Percentiles rank a stretch among this genome's conserved stretches.
These are phyloP conservation scores for Salticus scenicus DNA, from an alignment of 2,888 invertebrate species.

Conservation along the genomic window DNA sequence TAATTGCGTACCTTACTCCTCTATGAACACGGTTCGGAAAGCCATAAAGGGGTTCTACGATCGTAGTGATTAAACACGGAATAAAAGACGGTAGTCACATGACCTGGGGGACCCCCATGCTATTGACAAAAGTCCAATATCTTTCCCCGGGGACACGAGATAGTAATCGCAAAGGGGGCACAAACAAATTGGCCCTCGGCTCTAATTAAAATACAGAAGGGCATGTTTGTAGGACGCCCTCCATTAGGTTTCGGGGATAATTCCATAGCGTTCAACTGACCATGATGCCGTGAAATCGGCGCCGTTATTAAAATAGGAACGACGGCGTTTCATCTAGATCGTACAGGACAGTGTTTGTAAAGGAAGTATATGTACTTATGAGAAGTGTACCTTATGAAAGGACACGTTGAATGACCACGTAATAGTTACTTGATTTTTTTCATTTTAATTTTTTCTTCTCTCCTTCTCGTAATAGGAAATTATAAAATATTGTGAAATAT, in stretches of 20 bases:
- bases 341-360: no score
- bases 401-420: no score
- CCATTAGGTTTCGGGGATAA: not conserved
- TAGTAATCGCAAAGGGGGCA: conserved; percentile 54
- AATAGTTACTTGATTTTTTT: no score
- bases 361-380: no score
- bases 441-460: no score
- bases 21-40: conserved; percentile 15
- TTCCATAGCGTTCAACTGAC: conserved; percentile 27
- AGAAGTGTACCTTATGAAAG: not conserved
- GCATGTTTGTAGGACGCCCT: conserved; percentile 39
- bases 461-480: no score
- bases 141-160: conserved; percentile 48
- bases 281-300: conserved; percentile 41
- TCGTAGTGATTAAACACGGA: conserved; percentile 67
- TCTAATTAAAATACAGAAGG: conserved; percentile 52
- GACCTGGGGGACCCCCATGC: conserved; percentile 39
- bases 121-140: conserved; percentile 69
- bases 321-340: no score
- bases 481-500: no score
- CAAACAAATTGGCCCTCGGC: conserved; percentile 69
- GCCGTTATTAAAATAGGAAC: conserved; percentile 25
- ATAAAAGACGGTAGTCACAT: conserved; percentile 55
- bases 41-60: conserved; percentile 55
- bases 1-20: conserved; percentile 19